Base-by-base conservation (phyloP, 2,797 vertebrate species). In the Cheirogaleus major region DNA sequence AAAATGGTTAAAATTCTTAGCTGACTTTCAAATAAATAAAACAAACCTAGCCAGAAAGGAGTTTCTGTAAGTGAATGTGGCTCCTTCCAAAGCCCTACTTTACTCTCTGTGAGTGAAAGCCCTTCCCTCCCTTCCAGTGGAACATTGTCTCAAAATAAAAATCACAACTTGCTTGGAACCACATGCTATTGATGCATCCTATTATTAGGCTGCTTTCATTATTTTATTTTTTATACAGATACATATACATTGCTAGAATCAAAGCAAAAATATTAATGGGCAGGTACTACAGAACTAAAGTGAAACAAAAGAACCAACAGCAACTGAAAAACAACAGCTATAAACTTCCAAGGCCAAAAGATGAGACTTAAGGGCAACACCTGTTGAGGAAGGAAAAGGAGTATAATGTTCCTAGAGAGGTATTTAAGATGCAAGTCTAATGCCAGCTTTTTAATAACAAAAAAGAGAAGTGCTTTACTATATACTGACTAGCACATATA, bases 401-500 rank as follows among this genome's bases (percentile, higher is more conserved):
- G 32, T 86, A 96, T 91, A 78, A 93, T 70, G 63, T 97, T 97
- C 97, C 96, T 95, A 94, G 81, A 97, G 98, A 98, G 98, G 97
- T 98, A 98, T 98, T 98, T 96, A 97, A 84, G 96, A 97, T 96
- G 96, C 96, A 98, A 96, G 83, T 97, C 98, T 97, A 98, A 98
- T 90, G 96, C 93, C 95, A 14, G 89, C 86, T 98, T 97, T 90
- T 97, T 95, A 95, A 97, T 87, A 96, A 96, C 93, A 96, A 95
- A 92, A 97, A 97, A 94, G 84, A 97, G 92, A 98, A 98, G 98
- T 98, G 98, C 97, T 97, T 97, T 86, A 96, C 92, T 96, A 93
- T 95, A 93, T 91, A 98, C 76, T 82, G 93, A 97, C 61, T 96
- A 98, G 89, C 79, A 98, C 98, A 98, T 82, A 98, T 67, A 97